Base-by-base conservation (phyloP, 1,140 invertebrate species). In the Apolygus lucorum region DNA sequence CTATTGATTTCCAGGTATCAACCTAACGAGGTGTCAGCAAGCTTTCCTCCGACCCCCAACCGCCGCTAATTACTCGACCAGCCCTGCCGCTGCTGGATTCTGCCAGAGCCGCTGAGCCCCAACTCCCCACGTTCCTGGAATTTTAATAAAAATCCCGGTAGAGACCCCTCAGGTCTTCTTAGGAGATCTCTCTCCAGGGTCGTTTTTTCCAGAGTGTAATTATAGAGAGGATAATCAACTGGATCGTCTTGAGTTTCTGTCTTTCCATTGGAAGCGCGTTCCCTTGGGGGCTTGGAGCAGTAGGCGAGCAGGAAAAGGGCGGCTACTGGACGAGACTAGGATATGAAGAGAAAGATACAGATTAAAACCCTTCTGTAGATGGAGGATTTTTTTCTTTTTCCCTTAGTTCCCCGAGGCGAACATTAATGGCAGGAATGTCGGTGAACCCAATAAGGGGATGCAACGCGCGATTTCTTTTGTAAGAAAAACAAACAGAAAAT, bases 1-100 rank as follows among this genome's bases (percentile, higher is more conserved):
- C 54, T 17, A 59, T 59, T 21, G 54, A 59, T 59, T 59, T 59
- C 54, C 54, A 59, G 22, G 54, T 59, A 59, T 11, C 8, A 59
- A 13, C 2, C 54, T 59, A 59, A 59, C 54, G 22, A 59, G 54
- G 54, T 59, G 54, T 59, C 54, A 59, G 8, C 34, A 42, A 22
- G 54, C 22, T n/a, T 59, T 24, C 22, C 22, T 59, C 22, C 11
- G 22, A 24, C 22, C 2, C 54, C 11, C 8, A 59, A 59, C 34
- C 34, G 17, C 34, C 34, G 34, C 54, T 59, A 59, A 59, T 59
- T 59, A 21, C 54, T 22, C 11, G 54, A 4, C 54, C 8, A 59
- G 22, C 13, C 54, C n/a, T n/a, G 54, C 34, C 34, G 34, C 4
- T 4, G 34, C 4, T 42, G 17, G 34, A 42, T 17, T 42, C 34